Evolutionary conservation across 2,113 vertebrate species (phyloP), one percentile per base, ranked within the genome.

Genomic region (Archocentrus centrarchus): DNA sequence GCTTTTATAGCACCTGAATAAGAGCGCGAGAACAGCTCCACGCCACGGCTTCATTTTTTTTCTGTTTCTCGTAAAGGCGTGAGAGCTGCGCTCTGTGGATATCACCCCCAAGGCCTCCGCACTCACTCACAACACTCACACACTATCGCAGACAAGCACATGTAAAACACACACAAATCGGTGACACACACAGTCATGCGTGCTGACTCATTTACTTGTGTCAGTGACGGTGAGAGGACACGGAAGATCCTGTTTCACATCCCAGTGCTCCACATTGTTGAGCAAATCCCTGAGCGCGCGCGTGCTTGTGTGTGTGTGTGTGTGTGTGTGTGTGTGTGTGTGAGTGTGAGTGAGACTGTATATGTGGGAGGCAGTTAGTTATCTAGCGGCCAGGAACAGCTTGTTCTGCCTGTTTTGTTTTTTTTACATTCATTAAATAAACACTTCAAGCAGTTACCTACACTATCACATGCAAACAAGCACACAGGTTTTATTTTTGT

Each of bases 351-450:
- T 68, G 53, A 79, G 59, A 73, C 32, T 32, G 68, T 61, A 47
- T 41, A 44, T 86, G 85, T 85, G 73, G 85, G 85, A 89, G 83
- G 83, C 59, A 50, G 73, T 83, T 76, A 55, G 85, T 63, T 83
- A 86, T 86, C 86, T 59, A 87, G 75, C 75, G 30, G 82, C 53
- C 83, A 82, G 77, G 83, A 88, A 86, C 87, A 89, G 85, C 85
- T 84, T 87, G 89, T 88, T 86, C 89, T 89, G 27, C 60, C 37
- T 20, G 41, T 50, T 70, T 70, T 15, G 3, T 1, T 9, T 62
- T 32, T 75, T 79, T 60, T 63, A 66, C 41, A 80, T 82, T 87
- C 37, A 88, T 81, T 88, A 84, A 92, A 87, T 59, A 79, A 78
- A 4, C 59, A 85, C 80, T 79, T 61, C 78, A 18, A 79, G 64